These are phyloP conservation scores for Neofelis nebulosa DNA, from an alignment of 2,113 vertebrate species.

Conservation along the genomic window DNA sequence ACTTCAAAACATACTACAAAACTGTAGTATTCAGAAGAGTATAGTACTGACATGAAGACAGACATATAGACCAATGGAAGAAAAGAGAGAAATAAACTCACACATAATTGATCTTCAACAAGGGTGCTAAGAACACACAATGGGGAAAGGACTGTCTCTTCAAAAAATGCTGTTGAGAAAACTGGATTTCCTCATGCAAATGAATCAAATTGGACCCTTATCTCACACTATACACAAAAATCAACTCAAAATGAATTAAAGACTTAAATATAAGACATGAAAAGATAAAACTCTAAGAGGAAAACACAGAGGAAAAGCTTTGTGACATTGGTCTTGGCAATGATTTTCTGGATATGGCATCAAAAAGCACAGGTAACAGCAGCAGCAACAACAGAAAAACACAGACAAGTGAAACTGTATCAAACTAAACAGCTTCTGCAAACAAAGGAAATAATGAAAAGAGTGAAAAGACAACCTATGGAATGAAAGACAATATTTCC, in stretches of 20 bases:
- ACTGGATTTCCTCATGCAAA: background rate
- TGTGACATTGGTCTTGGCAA: background rate
- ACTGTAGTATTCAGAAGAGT: background rate
- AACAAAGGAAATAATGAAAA: background rate
- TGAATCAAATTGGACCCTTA: background rate
- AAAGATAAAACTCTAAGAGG: background rate
- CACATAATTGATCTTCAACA: background rate
- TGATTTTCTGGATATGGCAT: background rate
- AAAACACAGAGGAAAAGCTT: constrained; percentile 22
- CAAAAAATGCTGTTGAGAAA: background rate
- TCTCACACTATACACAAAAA: background rate
- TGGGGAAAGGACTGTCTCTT: background rate
- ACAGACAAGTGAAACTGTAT: background rate
- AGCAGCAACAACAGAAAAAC: constrained; percentile 3
- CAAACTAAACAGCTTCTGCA: background rate
- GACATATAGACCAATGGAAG: background rate
- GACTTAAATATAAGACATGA: background rate
- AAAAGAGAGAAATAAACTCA: background rate
- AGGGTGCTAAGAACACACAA: background rate
- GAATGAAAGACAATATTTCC: background rate
- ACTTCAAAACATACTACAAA: constrained; percentile 44
- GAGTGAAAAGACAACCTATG: background rate
- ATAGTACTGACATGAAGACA: background rate
- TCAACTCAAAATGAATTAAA: constrained; percentile 21
- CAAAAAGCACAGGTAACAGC: background rate